phyloP scores from a whole-genome alignment of 2,113 vertebrate species.

The Crocuta crocuta region DNA sequence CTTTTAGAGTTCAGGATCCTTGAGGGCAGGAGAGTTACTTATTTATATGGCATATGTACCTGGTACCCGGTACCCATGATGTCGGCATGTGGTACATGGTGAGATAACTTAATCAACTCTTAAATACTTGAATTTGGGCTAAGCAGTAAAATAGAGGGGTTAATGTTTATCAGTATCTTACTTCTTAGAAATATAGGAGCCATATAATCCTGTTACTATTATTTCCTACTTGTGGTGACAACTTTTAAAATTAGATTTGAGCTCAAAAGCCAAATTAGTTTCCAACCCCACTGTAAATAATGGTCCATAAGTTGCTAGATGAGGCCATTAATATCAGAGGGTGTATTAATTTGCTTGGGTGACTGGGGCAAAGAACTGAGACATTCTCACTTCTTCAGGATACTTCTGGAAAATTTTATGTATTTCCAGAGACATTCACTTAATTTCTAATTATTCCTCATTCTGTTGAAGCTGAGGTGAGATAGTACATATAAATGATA shows the following conservation, averaged over 20 bases:
- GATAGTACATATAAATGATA: neutral
- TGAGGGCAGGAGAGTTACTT: neutral
- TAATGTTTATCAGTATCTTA: neutral
- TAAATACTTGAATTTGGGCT: constrained; percentile 49
- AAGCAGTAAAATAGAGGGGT: neutral
- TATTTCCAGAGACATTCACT: neutral
- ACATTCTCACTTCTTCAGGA: neutral
- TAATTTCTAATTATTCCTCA: constrained; percentile 23
- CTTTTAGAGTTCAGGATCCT: neutral
- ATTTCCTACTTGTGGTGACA: constrained; percentile 29
- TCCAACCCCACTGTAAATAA: constrained; percentile 7
- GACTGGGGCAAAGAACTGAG: constrained; percentile 8
- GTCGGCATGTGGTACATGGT: neutral
- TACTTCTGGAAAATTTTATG: neutral
- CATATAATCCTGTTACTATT: neutral
- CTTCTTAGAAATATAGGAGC: neutral
- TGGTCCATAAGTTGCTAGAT: neutral
- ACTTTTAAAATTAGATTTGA: constrained; percentile 20
- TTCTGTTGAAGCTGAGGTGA: neutral
- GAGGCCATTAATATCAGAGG: neutral
- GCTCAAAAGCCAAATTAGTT: constrained; percentile 42
- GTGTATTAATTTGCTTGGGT: neutral
- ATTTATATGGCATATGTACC: neutral
- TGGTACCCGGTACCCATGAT: neutral
- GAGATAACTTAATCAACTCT: neutral